phyloP scores from a whole-genome alignment of 1,140 invertebrate species.

The Euura lappo region DNA sequence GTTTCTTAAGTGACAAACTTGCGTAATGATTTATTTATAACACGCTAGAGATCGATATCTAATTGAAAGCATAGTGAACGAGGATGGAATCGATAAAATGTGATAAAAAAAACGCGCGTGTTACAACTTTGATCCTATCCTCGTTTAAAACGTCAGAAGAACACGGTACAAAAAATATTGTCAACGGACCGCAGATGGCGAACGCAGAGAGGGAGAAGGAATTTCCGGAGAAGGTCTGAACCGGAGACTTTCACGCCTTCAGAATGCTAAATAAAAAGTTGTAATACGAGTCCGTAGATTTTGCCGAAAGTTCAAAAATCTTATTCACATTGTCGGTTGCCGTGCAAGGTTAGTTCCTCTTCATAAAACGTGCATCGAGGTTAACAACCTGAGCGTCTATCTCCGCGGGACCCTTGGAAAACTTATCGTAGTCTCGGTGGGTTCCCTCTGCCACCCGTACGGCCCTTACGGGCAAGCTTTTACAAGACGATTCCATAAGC shows the following conservation, averaged over 20 bases:
- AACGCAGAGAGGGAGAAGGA: neutral
- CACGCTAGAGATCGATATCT: too few relatives aligned
- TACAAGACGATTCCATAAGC: conserved; percentile 22
- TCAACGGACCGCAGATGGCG: neutral
- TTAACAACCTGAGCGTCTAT: conserved; percentile 3
- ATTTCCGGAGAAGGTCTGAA: neutral
- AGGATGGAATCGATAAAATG: too few relatives aligned
- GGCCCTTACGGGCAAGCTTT: neutral
- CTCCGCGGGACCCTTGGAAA: neutral
- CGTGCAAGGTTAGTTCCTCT: too few relatives aligned
- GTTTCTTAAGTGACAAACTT: too few relatives aligned
- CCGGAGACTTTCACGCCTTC: conserved; percentile 1
- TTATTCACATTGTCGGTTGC: neutral
- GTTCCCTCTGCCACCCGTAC: neutral
- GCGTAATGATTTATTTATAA: too few relatives aligned
- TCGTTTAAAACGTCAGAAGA: too few relatives aligned
- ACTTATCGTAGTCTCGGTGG: neutral
- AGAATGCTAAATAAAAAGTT: conserved; percentile 2
- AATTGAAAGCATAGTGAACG: too few relatives aligned
- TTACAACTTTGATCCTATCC: too few relatives aligned
- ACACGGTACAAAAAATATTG: neutral
- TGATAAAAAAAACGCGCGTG: too few relatives aligned
- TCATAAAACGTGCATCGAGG: neutral
- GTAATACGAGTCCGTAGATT: neutral
- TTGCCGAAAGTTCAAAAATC: neutral